Base-by-base conservation (phyloP, 2,113 vertebrate species). In the Rhombomys opimus region DNA sequence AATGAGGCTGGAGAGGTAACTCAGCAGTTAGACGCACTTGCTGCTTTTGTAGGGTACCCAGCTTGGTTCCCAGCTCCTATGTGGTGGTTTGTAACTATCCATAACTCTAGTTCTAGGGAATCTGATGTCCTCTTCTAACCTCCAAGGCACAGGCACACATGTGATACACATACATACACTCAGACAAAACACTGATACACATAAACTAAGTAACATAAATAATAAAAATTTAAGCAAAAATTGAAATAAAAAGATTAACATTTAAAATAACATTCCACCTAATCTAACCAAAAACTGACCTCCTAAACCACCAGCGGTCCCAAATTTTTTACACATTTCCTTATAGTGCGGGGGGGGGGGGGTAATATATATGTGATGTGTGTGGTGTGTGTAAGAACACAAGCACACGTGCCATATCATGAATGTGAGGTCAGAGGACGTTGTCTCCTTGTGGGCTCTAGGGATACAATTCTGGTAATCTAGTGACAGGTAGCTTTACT, bases 201-300 rank as follows among this genome's bases (percentile, higher is more conserved):
- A 18, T 41, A 75, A 75, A 75, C 2, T 75, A 41, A 75, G 38
- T 25, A 75, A 46, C 20, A 75, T 75, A 10, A 38, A 23, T 41
- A 75, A 38, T 73, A 73, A 41, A n/a, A 75, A 75, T 75, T 41
- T 75, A 41, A 75, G 22, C 38, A 75, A 75, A 61, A 75, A 41
- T 41, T 41, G 23, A 75, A 75, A 75, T 75, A 5, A 25, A 73
- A 75, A 23, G 38, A 73, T 59, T 67, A 95, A 89, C 85, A 86
- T 54, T 75, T 86, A 41, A 94, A 90, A 13, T 87, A 87, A 70
- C 63, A 32, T 2, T 84, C 76, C 20, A 90, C 11, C 41, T 94
- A 82, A 92, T 76, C 61, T 73, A 70, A 4, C 57, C 2, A 88
- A 76, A 67, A 94, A 93, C 41, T 93, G 41, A 88, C 41, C 61